These are phyloP conservation scores for Ennomos quercinarius DNA, from an alignment of 2,888 invertebrate species.

Conservation along the genomic window DNA sequence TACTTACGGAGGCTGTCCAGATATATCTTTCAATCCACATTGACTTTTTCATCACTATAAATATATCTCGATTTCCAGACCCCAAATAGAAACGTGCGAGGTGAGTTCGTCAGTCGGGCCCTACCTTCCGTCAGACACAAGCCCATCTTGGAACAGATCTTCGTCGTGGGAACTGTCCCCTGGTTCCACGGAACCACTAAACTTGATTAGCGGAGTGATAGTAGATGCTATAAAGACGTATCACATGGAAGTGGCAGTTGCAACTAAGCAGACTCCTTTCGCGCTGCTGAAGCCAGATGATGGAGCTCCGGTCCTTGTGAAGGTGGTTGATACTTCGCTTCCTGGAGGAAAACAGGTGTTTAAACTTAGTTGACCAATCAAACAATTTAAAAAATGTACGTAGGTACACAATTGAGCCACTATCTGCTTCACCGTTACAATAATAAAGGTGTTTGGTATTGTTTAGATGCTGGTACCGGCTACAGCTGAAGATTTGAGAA, in stretches of 20 bases:
- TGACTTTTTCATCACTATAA: too few species aligned
- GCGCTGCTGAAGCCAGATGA: constrained; percentile 88
- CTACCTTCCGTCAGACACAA: constrained; percentile 51
- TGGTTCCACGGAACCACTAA: constrained; percentile 50
- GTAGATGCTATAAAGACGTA: constrained; percentile 90
- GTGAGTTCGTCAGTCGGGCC: constrained; percentile 73
- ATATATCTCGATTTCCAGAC: constrained; percentile 43
- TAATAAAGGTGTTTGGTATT: background rate
- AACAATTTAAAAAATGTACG: too few species aligned
- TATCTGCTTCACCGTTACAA: too few species aligned
- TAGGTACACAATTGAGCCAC: too few species aligned
- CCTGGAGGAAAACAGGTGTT: constrained; percentile 78
- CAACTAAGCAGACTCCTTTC: constrained; percentile 89
- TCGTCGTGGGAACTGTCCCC: constrained; percentile 48
- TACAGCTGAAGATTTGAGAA: constrained; percentile 88
- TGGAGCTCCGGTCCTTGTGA: constrained; percentile 88
- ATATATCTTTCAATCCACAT: too few species aligned
- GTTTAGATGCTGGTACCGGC: constrained; percentile 89
- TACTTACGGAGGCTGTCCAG: too few species aligned
- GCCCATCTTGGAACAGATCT: constrained; percentile 25
- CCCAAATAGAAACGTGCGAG: constrained; percentile 66
- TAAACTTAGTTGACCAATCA: background rate
- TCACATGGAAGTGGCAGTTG: constrained; percentile 88
- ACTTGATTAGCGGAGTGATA: constrained; percentile 81
- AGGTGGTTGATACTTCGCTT: constrained; percentile 84